Evolutionary conservation across 2,797 vertebrate species (phyloP).

Genomic region (Sitta carolinensis): DNA sequence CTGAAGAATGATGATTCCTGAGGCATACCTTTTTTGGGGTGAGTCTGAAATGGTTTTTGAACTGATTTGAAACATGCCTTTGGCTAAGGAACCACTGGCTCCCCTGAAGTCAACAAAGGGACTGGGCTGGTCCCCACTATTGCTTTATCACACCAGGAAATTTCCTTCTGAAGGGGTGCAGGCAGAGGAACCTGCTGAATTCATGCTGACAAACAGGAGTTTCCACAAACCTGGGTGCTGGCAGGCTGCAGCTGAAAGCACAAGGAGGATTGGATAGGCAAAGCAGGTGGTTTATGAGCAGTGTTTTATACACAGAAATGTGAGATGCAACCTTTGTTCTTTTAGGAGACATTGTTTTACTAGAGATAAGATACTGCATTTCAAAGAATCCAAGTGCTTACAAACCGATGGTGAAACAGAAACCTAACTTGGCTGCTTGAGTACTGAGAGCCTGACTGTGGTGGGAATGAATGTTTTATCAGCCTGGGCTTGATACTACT

Average conservation of each 20-base stretch:
- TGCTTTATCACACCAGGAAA: background rate
- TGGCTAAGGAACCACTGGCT: background rate
- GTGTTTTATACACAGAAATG: background rate
- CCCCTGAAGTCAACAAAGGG: background rate
- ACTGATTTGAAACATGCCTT: background rate
- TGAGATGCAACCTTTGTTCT: conserved; percentile 18
- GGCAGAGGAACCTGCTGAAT: background rate
- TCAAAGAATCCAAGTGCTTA: background rate
- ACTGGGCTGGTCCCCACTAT: background rate
- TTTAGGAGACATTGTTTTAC: background rate
- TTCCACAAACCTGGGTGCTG: background rate
- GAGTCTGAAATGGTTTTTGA: conserved; percentile 18
- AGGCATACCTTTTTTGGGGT: background rate
- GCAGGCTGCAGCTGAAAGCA: background rate
- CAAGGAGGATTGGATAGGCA: background rate
- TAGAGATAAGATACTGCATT: conserved; percentile 40
- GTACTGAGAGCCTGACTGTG: background rate
- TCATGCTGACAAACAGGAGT: background rate
- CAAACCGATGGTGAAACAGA: background rate
- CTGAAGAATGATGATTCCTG: background rate
- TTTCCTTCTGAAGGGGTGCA: background rate
- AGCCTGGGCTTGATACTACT: background rate
- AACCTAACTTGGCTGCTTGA: background rate
- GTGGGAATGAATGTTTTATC: background rate
- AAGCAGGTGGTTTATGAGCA: background rate